Evolutionary conservation across 2,888 invertebrate species (phyloP).

Genomic region (Apamea sordens): DNA sequence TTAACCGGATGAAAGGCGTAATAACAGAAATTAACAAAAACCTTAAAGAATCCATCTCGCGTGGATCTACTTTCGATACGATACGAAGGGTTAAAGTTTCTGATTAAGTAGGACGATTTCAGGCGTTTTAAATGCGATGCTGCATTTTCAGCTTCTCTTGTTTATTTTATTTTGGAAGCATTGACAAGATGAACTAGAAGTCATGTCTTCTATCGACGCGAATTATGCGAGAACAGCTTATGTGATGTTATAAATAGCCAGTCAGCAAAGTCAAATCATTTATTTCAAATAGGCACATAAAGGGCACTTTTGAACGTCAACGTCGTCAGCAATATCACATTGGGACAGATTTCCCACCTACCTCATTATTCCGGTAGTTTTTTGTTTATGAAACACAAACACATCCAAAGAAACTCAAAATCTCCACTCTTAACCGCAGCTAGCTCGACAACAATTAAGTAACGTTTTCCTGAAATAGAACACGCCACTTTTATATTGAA

Average conservation of each 20-base stretch:
- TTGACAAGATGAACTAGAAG: not conserved
- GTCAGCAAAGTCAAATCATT: no score
- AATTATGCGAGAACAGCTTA: not conserved
- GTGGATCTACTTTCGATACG: no score
- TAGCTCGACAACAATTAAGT: no score
- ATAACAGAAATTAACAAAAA: no score
- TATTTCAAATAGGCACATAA: no score
- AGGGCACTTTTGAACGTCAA: no score
- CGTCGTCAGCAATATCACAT: no score
- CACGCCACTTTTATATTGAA: not conserved
- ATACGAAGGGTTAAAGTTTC: not conserved
- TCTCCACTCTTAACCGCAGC: not conserved
- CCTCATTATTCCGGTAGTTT: not conserved
- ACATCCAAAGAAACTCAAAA: not conserved
- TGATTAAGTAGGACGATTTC: not conserved
- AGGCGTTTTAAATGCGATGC: not conserved
- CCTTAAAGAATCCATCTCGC: no score
- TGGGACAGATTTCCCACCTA: no score
- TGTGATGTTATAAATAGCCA: not conserved
- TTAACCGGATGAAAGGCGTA: not conserved
- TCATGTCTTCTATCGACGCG: no score
- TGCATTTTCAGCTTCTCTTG: no score
- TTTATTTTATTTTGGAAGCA: not conserved
- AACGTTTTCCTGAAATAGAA: not conserved
- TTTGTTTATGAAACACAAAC: not conserved